Base-by-base conservation (phyloP, 2,113 vertebrate genomes). In the Tyrannus savana region DNA sequence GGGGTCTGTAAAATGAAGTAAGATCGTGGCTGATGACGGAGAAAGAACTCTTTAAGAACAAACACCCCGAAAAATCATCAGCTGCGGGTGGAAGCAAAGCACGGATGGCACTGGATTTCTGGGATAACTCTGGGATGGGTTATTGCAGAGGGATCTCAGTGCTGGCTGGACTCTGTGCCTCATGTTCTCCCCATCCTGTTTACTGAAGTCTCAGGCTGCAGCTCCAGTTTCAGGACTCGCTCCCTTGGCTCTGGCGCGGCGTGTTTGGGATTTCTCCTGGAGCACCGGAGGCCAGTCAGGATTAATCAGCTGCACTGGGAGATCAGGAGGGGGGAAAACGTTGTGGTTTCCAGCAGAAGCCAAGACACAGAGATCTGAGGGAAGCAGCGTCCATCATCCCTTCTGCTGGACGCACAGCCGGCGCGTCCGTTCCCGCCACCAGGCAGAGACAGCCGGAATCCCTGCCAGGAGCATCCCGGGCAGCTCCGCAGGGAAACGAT, bases 111-210 rank as follows among this genome's bases (percentile, higher is more conserved):
- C 33, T 58, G 37, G 44, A 53, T 55, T 89, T 35, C 75, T 46
- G 66, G 59, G 42, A 92, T 41, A 59, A 24, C 14, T 35, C 33
- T 69, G 49, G 8, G 35, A 0, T 17, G 52, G 27, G 56, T 21
- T 59, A 68, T 78, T 84, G 49, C 5, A 41, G 33, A 81, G n/a
- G 2, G 0, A 62, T 56, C 62, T 60, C 73, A 74, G 4, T 0
- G 0, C 60, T 47, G 69, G 55, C 76, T 4, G 7, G 27, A 28
- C 63, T 24, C 53, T 21, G 31, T 50, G 55, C 50, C 49, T 58
- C 69, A 22, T 12, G 31, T 24, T 89, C 69, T 73, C 62, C 62
- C 58, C 87, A 94, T 64, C 81, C 81, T 87, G 93, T 84, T 96
- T 81, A 93, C 85, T 46, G 53, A 72, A 87, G 75, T 47, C 90